Percentiles rank a stretch among this genome's conserved stretches.
Evolutionary conservation across 2,113 vertebrate species (phyloP).

Genomic region (Rostratula benghalensis): DNA sequence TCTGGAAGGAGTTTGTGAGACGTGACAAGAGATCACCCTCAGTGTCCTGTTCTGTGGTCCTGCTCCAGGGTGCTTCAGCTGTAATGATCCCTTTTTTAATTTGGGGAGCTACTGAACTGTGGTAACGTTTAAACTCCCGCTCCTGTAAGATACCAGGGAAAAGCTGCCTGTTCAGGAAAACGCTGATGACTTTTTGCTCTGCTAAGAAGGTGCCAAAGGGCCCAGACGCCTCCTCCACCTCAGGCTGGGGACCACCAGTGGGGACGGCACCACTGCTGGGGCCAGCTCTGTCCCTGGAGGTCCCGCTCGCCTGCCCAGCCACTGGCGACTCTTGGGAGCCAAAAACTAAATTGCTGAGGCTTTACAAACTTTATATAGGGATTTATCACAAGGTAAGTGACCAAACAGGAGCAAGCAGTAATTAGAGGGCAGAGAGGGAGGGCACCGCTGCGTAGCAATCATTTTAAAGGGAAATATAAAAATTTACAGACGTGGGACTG

Average conservation of each 20-base stretch:
- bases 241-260: not conserved
- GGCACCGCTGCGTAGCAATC: not conserved
- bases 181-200: not conserved
- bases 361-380: not conserved
- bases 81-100: slow-evolving; percentile 15
- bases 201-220: not conserved
- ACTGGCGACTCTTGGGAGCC: not conserved
- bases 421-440: not conserved
- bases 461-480: slow-evolving; percentile 15
- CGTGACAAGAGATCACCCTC: not conserved
- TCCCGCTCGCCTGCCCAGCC: not conserved
- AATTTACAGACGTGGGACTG: not conserved
- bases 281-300: not conserved
- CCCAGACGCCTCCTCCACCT: not conserved
- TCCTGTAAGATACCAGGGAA: not conserved
- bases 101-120: not conserved
- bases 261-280: not conserved
- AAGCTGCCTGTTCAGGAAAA: not conserved
- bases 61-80: not conserved
- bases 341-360: not conserved
- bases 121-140: not conserved
- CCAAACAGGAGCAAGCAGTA: slow-evolving; percentile 24
- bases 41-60: not conserved
- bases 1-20: not conserved
- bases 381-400: not conserved